These are phyloP conservation scores for Chanos chanos DNA, from an alignment of 2,797 vertebrate genomes.

Conservation along the genomic window DNA sequence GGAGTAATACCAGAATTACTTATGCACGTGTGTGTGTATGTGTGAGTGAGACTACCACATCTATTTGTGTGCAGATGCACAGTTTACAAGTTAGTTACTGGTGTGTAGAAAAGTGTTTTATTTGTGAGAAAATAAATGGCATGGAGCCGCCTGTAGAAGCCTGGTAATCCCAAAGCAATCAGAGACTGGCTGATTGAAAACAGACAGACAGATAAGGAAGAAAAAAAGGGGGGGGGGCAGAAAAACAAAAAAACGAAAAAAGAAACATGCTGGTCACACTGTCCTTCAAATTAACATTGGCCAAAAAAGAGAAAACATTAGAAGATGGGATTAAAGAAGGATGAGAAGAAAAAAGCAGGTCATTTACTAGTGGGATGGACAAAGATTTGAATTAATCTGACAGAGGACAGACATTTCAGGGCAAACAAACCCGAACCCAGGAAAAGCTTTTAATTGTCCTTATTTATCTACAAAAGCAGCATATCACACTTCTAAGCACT, in stretches of 20 bases:
- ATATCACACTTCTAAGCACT: too few species aligned
- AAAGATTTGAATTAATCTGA: too few species aligned
- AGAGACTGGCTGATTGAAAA: slow-evolving; percentile 52
- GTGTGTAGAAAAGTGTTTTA: slow-evolving; percentile 47
- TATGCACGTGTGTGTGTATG: too few species aligned
- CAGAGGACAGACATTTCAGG: too few species aligned
- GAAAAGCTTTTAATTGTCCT: too few species aligned
- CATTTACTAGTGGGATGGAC: too few species aligned
- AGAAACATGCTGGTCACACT: slow-evolving; percentile 36
- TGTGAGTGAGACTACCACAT: not conserved
- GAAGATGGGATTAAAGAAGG: not conserved
- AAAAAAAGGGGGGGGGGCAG: slow-evolving; percentile 26
- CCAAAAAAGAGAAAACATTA: not conserved
- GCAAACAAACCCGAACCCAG: too few species aligned
- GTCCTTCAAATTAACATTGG: slow-evolving; percentile 48
- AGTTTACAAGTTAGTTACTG: slow-evolving; percentile 14
- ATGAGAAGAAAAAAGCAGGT: too few species aligned
- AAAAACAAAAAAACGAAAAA: slow-evolving; percentile 24
- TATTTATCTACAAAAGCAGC: too few species aligned
- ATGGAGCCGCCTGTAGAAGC: slow-evolving; percentile 51
- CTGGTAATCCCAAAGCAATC: slow-evolving; percentile 65
- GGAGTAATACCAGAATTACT: too few species aligned
- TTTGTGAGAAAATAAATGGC: slow-evolving; percentile 56
- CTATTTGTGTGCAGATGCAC: slow-evolving; percentile 17
- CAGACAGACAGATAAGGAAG: slow-evolving; percentile 31